A percentile compares a stretch with the other conserved stretches of the same genome.
phyloP scores from a whole-genome alignment of 2,113 vertebrate genomes.

The Synchiropus splendidus region DNA sequence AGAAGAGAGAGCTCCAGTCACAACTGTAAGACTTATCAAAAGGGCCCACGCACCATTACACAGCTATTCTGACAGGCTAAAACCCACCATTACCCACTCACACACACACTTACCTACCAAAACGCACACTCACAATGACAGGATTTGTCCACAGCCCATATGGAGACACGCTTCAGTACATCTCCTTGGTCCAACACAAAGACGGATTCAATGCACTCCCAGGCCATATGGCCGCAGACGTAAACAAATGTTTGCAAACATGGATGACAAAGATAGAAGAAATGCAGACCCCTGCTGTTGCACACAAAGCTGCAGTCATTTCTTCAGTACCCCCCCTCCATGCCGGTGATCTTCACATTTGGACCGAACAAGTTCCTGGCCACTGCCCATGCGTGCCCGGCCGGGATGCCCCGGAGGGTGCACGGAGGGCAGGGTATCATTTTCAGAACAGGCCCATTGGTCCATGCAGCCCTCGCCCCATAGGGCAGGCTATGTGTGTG shows the following conservation, averaged over 20 bases:
- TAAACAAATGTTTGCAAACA: background rate
- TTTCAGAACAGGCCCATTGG: constrained; percentile 43
- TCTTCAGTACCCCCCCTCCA: constrained; percentile 12
- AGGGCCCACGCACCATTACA: constrained; percentile 54
- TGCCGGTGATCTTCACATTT: constrained; percentile 19
- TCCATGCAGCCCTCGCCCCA: constrained; percentile 29
- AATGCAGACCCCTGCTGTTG: constrained; percentile 7
- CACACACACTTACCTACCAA: constrained; percentile 11
- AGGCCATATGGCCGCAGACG: constrained; percentile 16
- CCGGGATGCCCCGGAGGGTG: constrained; percentile 36
- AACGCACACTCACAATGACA: constrained; percentile 10
- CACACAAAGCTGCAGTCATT: constrained; percentile 20
- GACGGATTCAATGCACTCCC: constrained; percentile 15
- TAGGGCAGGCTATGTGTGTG: constrained; percentile 22
- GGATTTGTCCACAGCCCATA: constrained; percentile 7
- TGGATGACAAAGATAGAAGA: constrained; percentile 6
- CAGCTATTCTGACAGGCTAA: constrained; percentile 45
- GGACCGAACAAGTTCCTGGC: constrained; percentile 27
- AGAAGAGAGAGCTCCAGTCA: constrained; percentile 29
- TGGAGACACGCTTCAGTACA: constrained; percentile 21
- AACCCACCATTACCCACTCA: constrained; percentile 32
- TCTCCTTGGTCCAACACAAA: constrained; percentile 12
- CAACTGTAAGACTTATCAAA: constrained; percentile 55
- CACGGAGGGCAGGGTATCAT: constrained; percentile 43
- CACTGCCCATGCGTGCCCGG: constrained; percentile 37